Base-by-base conservation (phyloP, 2,113 vertebrate genomes). In the Scartelaos histophorus region DNA sequence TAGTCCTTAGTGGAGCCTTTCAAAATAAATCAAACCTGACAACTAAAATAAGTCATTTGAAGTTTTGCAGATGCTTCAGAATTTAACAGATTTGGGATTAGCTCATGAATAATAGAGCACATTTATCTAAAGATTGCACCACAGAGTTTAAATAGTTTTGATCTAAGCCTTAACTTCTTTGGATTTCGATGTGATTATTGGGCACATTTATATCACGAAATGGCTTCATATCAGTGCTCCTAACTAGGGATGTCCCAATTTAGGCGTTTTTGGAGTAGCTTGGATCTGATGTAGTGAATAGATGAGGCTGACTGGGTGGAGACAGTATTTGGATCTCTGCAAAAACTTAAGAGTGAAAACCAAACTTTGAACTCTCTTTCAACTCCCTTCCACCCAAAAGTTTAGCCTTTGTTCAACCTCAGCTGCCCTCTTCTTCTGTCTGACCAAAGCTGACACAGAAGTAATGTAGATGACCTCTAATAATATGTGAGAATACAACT, bases 11-110 rank as follows among this genome's bases (percentile, higher is more conserved):
- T 82, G 87, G 79, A 83, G 74, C 69, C 35, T 24, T 69, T 68
- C 58, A 60, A 79, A 88, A 82, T 76, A 79, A 80, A 86, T 86
- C 70, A 68, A 47, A 84, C 75, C 68, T 76, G 73, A 87, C 80
- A 86, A 74, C 64, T 75, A 51, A 71, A 53, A 83, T 58, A 70
- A 74, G 65, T 79, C 13, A 0, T 38, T 79, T 19, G 68, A 75
- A 85, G 69, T 68, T 76, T 71, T 21, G 1, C 15, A 67, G 67
- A 75, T 21, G 12, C 58, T 68, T 46, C 78, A 57, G 76, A 74
- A 83, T 22, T 1, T 45, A 81, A 87, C 83, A 76, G 57, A 87
- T 91, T 82, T 86, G 16, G 21, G 75, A 85, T 89, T 78, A 82
- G 69, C 21, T 61, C 53, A 58, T 89, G 46, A 87, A 88, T 88